Percentiles rank a stretch among this genome's conserved stretches.
phyloP scores from a whole-genome alignment of 2,888 invertebrate species.

The Gari tellinella region DNA sequence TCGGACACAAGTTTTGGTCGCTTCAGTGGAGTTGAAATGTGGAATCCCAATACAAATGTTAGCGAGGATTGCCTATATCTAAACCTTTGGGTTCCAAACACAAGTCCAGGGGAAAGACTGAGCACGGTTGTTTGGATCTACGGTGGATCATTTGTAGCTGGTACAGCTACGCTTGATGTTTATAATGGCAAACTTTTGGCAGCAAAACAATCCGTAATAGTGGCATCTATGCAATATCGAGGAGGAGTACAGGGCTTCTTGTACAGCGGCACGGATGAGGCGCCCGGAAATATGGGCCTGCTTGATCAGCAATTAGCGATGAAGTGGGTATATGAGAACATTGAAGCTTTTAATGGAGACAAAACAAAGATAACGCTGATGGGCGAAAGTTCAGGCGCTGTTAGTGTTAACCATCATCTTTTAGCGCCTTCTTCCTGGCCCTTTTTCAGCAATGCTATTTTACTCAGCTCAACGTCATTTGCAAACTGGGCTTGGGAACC shows the following conservation, averaged over 20 bases:
- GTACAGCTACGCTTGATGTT: constrained; percentile 91
- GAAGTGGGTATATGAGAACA: constrained; percentile 96
- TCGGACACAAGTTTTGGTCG: constrained; percentile 95
- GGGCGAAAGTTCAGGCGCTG: constrained; percentile 79
- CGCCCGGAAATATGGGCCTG: constrained; percentile 95
- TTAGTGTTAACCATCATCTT: constrained; percentile 72
- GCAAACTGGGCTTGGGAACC: constrained; percentile 63
- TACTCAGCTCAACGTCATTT: constrained; percentile 72
- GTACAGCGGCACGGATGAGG: constrained; percentile 91
- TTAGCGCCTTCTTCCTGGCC: constrained; percentile 69
- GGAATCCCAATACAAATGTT: constrained; percentile 97
- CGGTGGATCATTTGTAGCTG: constrained; percentile 97
- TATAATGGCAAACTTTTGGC: constrained; percentile 89
- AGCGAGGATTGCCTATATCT: constrained; percentile 98
- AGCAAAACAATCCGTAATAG: constrained; percentile 94
- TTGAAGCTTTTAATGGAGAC: constrained; percentile 84
- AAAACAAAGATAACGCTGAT: constrained; percentile 70
- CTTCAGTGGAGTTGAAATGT: constrained; percentile 97
- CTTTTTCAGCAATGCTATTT: constrained; percentile 73
- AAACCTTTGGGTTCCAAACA: constrained; percentile 97
- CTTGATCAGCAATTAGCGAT: constrained; percentile 98
- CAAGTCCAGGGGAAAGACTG: constrained; percentile 19
- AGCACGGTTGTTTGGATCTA: constrained; percentile 94
- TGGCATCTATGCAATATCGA: constrained; percentile 97
- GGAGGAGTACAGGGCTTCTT: constrained; percentile 96